Percentiles rank a stretch among this genome's conserved stretches.
phyloP scores from a whole-genome alignment of 1,140 invertebrate species.

The Aporrectodea caliginosa region DNA sequence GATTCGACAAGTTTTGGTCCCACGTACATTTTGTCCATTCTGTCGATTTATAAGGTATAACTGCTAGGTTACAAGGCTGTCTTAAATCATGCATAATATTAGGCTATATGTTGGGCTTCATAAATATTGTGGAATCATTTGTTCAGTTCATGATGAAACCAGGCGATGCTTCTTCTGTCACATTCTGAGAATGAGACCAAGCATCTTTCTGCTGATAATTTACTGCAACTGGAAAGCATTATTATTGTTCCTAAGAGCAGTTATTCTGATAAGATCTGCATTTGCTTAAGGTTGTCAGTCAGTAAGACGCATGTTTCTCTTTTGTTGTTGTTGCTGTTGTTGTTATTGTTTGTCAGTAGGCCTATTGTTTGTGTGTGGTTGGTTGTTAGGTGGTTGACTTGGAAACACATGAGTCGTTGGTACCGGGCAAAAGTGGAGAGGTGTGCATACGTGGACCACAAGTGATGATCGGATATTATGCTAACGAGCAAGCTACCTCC shows the following conservation, averaged over 20 bases:
- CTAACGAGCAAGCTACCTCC: slow-evolving; percentile 71
- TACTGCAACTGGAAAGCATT: too few relatives aligned
- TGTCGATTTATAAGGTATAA: too few relatives aligned
- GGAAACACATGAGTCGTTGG: not conserved
- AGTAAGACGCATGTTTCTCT: not conserved
- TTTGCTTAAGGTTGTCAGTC: not conserved
- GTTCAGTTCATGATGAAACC: too few relatives aligned
- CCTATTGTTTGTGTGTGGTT: not conserved
- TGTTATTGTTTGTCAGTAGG: not conserved
- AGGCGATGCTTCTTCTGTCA: too few relatives aligned
- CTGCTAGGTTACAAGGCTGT: too few relatives aligned
- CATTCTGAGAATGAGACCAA: too few relatives aligned
- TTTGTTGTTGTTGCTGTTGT: not conserved
- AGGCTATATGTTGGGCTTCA: too few relatives aligned
- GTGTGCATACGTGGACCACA: slow-evolving; percentile 85
- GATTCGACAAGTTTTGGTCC: too few relatives aligned
- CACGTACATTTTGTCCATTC: too few relatives aligned
- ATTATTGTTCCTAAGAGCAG: not conserved
- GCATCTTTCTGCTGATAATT: too few relatives aligned
- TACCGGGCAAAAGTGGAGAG: slow-evolving; percentile 34
- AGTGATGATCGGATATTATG: slow-evolving; percentile 70
- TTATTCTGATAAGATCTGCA: not conserved
- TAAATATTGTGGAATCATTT: too few relatives aligned
- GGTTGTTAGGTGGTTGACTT: slow-evolving; percentile 6
- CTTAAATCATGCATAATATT: too few relatives aligned